These are phyloP conservation scores for Nyctalus aviator DNA, from an alignment of 2,797 vertebrate species.

Conservation along the genomic window DNA sequence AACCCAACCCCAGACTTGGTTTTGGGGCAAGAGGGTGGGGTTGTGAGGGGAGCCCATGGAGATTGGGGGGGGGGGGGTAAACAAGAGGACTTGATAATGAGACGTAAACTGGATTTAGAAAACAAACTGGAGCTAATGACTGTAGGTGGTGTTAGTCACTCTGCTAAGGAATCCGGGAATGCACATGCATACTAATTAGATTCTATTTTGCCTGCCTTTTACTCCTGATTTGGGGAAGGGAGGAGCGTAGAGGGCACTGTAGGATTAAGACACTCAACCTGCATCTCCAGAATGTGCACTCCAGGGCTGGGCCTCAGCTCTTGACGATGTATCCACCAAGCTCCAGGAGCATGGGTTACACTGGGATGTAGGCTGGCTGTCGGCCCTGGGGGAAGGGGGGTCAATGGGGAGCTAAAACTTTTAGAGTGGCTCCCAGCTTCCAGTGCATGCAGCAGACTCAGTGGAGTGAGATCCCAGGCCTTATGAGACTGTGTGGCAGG, in stretches of 20 bases:
- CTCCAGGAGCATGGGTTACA: background rate
- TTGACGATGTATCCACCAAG: background rate
- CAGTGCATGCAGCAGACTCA: too few relatives aligned
- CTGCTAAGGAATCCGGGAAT: conserved; percentile 74
- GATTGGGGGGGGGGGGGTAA: conserved; percentile 6
- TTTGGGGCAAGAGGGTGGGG: background rate
- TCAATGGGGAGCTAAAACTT: background rate
- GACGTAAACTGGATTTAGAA: conserved; percentile 79
- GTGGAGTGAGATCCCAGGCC: background rate
- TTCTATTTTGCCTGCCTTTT: conserved; percentile 67
- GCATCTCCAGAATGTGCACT: background rate
- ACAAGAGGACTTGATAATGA: conserved; percentile 51
- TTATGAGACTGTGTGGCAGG: background rate
- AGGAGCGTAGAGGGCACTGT: conserved; percentile 5
- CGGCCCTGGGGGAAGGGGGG: background rate
- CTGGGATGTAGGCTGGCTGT: background rate
- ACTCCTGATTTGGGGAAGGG: conserved; percentile 47
- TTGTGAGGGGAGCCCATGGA: background rate
- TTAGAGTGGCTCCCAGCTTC: background rate
- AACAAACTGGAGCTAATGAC: conserved; percentile 79
- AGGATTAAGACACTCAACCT: background rate
- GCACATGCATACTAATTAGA: conserved; percentile 75
- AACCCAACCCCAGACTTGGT: background rate
- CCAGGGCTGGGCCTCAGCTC: background rate
- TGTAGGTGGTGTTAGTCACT: conserved; percentile 81